Evolutionary conservation across 2,113 vertebrate species (phyloP).

Genomic region (Pseudorectes ferrugineus): DNA sequence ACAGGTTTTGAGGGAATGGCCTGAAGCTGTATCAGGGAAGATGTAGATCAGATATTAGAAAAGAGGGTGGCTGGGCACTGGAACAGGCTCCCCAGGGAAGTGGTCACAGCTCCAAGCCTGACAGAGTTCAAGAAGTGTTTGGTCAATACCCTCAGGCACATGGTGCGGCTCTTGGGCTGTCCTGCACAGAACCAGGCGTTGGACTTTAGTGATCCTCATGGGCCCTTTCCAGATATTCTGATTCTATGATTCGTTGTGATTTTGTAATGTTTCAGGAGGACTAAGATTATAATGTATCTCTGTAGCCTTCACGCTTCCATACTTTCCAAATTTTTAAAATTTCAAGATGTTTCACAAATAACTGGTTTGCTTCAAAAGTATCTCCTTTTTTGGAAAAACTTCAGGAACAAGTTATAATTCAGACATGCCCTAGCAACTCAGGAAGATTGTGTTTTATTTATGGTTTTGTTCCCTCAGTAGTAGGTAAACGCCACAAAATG

Average conservation of each 20-base stretch:
- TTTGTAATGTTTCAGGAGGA: neutral
- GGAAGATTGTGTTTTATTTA: neutral
- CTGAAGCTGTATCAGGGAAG: neutral
- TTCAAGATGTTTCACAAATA: neutral
- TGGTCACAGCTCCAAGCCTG: neutral
- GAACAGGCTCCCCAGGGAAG: neutral
- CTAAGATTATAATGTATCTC: neutral
- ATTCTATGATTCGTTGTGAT: neutral
- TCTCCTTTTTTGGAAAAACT: neutral
- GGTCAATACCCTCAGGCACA: neutral
- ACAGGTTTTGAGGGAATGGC: neutral
- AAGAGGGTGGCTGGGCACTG: neutral
- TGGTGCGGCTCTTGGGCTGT: neutral
- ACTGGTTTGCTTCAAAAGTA: neutral
- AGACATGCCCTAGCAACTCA: neutral
- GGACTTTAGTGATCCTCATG: neutral
- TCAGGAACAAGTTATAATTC: neutral
- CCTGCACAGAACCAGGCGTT: neutral
- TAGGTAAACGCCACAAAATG: neutral
- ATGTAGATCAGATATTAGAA: neutral
- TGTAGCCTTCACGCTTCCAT: neutral
- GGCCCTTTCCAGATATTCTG: neutral
- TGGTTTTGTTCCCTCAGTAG: neutral
- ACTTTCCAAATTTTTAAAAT: neutral
- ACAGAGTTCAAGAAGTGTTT: neutral